phyloP scores from a whole-genome alignment of 2,113 vertebrate species.

The Equus przewalskii region DNA sequence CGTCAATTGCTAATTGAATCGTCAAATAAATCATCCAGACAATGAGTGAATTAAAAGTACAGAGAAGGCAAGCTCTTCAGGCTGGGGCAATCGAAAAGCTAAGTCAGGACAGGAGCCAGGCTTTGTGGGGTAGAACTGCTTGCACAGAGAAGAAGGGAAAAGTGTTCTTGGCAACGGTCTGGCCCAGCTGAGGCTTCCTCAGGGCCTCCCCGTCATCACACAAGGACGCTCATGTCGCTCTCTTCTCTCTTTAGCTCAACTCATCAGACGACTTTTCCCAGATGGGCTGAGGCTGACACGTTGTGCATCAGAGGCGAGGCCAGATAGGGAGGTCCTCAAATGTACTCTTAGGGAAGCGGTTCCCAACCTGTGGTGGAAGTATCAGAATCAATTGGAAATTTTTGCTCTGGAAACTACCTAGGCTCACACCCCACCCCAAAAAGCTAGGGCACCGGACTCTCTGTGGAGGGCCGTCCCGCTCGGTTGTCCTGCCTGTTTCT shows the following conservation, averaged over 20 bases:
- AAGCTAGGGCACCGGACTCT: neutral
- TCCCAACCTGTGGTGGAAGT: neutral
- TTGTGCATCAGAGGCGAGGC: neutral
- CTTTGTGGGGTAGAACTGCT: neutral
- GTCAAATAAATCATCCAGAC: constrained; percentile 69
- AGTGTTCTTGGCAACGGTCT: neutral
- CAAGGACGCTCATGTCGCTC: no score
- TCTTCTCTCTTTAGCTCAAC: neutral
- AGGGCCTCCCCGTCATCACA: neutral
- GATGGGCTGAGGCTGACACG: neutral
- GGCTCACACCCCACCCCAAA: neutral
- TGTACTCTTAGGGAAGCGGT: neutral
- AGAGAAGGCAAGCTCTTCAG: constrained; percentile 33
- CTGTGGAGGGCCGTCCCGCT: neutral
- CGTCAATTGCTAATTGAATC: constrained; percentile 55
- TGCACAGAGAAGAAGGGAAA: neutral
- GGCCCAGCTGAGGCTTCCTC: neutral
- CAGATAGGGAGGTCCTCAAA: neutral
- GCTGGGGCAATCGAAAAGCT: neutral
- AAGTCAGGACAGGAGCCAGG: neutral
- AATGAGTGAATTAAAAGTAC: constrained; percentile 46
- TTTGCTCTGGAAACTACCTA: neutral
- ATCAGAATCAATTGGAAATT: neutral
- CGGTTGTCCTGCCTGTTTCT: neutral
- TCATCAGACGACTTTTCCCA: neutral